Conservation (phyloP, 2,113 vertebrate species). For the Columbina picui region DNA sequence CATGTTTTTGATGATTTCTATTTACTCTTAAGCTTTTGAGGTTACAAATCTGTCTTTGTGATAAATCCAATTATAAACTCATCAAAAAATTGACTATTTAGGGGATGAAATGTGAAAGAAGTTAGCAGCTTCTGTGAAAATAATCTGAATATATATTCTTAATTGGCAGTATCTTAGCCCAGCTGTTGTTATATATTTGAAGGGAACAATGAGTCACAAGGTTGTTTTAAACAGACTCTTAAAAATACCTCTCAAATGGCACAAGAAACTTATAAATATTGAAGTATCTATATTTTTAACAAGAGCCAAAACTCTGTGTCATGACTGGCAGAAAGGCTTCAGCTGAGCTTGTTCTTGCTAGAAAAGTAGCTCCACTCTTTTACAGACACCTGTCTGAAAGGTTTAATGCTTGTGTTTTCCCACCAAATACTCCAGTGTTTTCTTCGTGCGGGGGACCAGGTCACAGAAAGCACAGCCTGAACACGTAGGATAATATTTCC, state of each 20-base stretch:
- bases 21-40: slow-evolving; percentile 4
- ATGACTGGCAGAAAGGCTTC: neutral
- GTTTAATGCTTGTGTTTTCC: neutral
- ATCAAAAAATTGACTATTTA: slow-evolving; percentile 27
- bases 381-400: neutral
- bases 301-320: neutral
- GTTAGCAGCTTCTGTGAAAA: slow-evolving; percentile 59
- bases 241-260: neutral
- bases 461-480: neutral
- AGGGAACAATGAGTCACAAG: neutral
- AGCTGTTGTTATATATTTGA: neutral
- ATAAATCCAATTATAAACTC: slow-evolving; percentile 62
- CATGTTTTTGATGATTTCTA: neutral
- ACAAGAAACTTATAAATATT: neutral
- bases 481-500: neutral
- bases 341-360: neutral
- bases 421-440: neutral
- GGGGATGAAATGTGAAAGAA: slow-evolving; percentile 60
- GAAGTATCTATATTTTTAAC: neutral
- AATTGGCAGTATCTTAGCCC: neutral
- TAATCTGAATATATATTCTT: slow-evolving; percentile 10
- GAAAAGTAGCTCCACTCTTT: neutral
- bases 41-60: slow-evolving; percentile 46
- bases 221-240: neutral
- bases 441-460: neutral